Conservation (phyloP, 2,797 vertebrate genomes). For the Halcyon badia region DNA sequence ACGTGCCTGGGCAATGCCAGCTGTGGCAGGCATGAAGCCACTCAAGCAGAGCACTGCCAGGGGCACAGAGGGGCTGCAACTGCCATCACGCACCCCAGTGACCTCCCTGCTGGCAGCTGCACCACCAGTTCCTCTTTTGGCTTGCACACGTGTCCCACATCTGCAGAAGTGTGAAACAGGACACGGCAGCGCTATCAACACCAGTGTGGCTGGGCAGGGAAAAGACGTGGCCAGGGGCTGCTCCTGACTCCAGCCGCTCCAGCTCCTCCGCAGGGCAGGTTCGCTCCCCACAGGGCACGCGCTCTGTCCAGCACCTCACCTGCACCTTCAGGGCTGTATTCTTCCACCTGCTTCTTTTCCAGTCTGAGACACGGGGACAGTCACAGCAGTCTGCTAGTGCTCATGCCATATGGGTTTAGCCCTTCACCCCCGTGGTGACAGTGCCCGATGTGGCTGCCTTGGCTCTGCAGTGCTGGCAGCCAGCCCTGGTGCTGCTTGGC, state of each 20-base stretch:
- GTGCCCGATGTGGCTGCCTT: neutral
- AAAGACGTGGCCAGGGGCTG: neutral
- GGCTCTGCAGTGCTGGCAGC: neutral
- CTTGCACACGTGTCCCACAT: accelerated
- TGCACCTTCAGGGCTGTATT: neutral
- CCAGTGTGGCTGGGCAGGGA: neutral
- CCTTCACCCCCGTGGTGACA: accelerated
- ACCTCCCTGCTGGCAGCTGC: neutral
- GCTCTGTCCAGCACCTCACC: neutral
- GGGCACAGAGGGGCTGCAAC: accelerated
- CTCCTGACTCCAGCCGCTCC: neutral
- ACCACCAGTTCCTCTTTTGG: neutral
- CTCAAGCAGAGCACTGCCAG: accelerated
- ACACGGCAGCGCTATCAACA: neutral
- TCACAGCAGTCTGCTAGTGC: accelerated
- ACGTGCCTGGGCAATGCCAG: accelerated
- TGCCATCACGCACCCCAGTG: neutral
- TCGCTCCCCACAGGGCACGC: accelerated
- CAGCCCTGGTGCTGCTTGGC: neutral
- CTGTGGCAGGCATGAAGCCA: accelerated
- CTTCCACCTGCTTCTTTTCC: neutral
- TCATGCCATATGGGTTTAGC: accelerated
- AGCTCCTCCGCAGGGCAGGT: accelerated
- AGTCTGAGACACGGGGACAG: accelerated
- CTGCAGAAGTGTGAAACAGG: neutral